Evolutionary conservation across 2,113 vertebrate genomes (phyloP), one percentile per base, ranked within the genome.

Genomic region (Etheostoma cragini): DNA sequence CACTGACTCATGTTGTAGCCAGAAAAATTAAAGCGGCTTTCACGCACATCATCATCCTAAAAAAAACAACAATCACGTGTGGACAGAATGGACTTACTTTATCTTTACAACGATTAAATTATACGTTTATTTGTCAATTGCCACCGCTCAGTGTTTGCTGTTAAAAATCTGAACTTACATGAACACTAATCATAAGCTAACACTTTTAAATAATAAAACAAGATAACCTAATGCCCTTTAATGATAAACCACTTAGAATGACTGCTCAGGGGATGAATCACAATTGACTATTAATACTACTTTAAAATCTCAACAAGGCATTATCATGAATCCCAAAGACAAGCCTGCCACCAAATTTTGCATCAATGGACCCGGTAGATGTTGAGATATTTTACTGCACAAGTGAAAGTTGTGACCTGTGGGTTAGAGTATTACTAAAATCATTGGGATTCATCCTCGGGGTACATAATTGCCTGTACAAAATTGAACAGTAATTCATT

Each of bases 1-100:
- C 97, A 98, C 64, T 98, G 96, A 62, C 96, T 96, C 95, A 98
- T 96, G 49, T 96, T 96, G 72, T 98, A 99, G 77, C 97, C 96
- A 21, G 97, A 95, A 76, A 99, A 98, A 92, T 98, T 97, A 90
- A 99, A 98, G 52, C 97, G 96, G 49, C 97, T 96, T 79, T 98
- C 98, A 65, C 95, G 96, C 89, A 95, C 91, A n/a, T 98, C 97
- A 0, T 98, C 97, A 85, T 98, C 97, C 98, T 99, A 92, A 13
- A 72, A 82, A 66, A 58, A 81, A 90, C n/a, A 3, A 88, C 22
- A 78, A 5, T 26, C 76, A 81, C 38, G 76, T 49, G 45, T 47
- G 50, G 8, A 75, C 24, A 72, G 3, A 52, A 38, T 75, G 2
- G 58, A 54, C 16, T 73, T 16, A 53, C 0, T 46, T 16, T 15